Evolutionary conservation across 2,888 invertebrate species (phyloP), one percentile per base, ranked within the genome.

Genomic region (Amiota communis): DNA sequence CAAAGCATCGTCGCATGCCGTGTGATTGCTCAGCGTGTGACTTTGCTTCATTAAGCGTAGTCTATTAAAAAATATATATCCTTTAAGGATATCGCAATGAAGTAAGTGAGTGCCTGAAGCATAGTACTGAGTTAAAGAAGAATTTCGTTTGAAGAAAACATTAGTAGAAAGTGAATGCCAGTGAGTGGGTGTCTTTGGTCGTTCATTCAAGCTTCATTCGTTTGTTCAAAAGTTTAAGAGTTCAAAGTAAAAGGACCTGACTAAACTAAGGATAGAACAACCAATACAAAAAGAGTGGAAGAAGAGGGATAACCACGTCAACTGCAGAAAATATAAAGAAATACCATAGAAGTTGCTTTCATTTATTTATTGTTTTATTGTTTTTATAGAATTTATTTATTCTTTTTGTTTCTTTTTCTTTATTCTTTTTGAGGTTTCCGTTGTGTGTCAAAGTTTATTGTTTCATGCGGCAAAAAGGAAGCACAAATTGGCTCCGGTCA

Each of bases 401-500:
- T 63, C 13, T 46, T 63, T 63, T 23, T 36, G 63, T 12, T 51
- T 46, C 9, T 46, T 36, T 13, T 46, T 36, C 13, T 13, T 63
- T 36, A 13, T 63, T 63, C 36, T 46, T 63, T 63, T 23, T 36
- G 46, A 9, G 12, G 23, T 13, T 63, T 36, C 23, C 23, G 23
- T 68, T 51, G 51, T 53, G 9, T 68, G 51, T 53, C 8, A 53
- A 23, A 15, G 51, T 23, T 59, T 68, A 68, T 68, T 68, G 53
- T 68, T 68, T 68, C 17, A 15, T 47, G n/a, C n/a, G 65, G 65
- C 47, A 9, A 65, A 48, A 23, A 20, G 67, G 67, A 68, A 36
- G 67, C 15, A 65, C 65, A 65, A 65, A 65, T 65, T 65, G 65
- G 65, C 65, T 65, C 65, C 65, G 49, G 15, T 51, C 51, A 53